Percentiles rank a stretch among this genome's conserved stretches.
Conservation (phyloP, 2,888 invertebrate species). For the Cenopis cana region DNA sequence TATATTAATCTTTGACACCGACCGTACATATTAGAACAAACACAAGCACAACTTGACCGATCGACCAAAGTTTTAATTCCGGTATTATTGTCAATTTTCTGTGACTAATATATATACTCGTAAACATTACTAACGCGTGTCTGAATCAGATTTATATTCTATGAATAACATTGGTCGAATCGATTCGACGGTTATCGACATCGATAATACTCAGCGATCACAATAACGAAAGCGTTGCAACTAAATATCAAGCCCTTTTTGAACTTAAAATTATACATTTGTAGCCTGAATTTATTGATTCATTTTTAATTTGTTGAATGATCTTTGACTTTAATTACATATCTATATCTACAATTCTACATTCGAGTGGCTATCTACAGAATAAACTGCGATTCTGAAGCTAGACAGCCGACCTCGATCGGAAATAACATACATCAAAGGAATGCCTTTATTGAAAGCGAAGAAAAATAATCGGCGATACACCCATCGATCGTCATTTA, state of each 20-base stretch:
- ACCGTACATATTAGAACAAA: background rate
- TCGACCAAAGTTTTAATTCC: background rate
- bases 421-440: background rate
- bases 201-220: background rate
- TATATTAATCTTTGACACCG: no score
- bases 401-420: background rate
- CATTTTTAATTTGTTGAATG: no score
- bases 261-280: background rate
- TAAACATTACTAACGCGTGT: background rate
- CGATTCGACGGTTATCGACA: background rate
- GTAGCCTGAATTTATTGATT: background rate
- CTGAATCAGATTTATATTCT: background rate
- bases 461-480: background rate
- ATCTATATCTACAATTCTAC: no score
- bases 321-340: no score
- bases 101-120: no score
- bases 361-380: no score
- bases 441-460: background rate
- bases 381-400: background rate
- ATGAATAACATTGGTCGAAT: background rate
- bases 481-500: background rate
- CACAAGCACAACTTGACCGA: background rate
- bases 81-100: background rate
- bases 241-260: background rate
- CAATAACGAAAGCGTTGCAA: background rate